Percentiles rank a stretch among this genome's conserved stretches.
Evolutionary conservation across 2,888 invertebrate species (phyloP).

Genomic region (Epinotia nisella): DNA sequence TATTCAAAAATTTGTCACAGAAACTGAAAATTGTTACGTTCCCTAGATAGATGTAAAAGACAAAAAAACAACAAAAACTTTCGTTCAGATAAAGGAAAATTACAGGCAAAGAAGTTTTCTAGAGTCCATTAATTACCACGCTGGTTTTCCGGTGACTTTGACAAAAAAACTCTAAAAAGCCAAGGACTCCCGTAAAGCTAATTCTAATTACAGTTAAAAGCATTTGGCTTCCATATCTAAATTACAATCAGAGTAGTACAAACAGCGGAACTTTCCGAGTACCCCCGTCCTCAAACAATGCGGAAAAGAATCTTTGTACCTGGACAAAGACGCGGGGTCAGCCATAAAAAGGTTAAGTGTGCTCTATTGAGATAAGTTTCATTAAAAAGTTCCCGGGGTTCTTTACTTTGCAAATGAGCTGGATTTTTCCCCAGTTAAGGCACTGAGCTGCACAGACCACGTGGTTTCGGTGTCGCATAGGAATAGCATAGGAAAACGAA

Average conservation of each 20-base stretch:
- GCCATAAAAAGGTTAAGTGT: conserved; percentile 23
- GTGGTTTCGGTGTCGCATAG: too few relatives aligned
- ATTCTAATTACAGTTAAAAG: conserved; percentile 22
- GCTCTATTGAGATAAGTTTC: conserved; percentile 25
- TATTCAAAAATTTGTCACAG: too few relatives aligned
- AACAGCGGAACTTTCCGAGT: conserved; percentile 1
- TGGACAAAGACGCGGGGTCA: conserved; percentile 21
- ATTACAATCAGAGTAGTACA: conserved; percentile 6
- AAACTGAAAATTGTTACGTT: too few relatives aligned
- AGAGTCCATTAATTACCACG: not conserved
- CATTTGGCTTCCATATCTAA: conserved; percentile 18
- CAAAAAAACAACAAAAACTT: not conserved
- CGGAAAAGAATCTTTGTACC: conserved; percentile 15
- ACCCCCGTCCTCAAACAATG: conserved; percentile 5
- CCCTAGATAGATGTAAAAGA: not conserved
- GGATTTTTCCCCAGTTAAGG: not conserved
- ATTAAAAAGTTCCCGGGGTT: conserved; percentile 19
- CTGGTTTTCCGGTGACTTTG: not conserved
- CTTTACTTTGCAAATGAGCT: conserved; percentile 15
- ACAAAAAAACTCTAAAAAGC: conserved; percentile 7
- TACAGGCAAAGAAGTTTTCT: not conserved
- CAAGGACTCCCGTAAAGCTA: not conserved
- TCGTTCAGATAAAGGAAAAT: not conserved
- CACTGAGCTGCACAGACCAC: too few relatives aligned
- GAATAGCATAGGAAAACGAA: too few relatives aligned